Conservation (phyloP, 2,113 vertebrate genomes). For the Oxyura jamaicensis region DNA sequence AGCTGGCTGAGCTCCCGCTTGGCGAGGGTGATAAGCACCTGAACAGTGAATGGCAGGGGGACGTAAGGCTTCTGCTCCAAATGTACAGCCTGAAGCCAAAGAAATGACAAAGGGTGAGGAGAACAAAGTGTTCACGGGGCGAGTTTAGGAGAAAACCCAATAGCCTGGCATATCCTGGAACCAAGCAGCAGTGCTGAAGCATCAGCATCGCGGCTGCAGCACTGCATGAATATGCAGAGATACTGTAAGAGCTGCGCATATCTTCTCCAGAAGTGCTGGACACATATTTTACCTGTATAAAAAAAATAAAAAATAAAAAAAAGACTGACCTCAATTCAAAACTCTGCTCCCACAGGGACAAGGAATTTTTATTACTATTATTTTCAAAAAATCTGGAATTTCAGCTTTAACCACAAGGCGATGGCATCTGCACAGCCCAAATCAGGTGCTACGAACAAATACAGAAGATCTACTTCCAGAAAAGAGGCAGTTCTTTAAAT, state of each 20-base stretch:
- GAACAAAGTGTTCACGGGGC: neutral
- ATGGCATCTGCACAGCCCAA: neutral
- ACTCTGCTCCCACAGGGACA: neutral
- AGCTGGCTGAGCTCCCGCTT: neutral
- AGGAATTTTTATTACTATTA: neutral
- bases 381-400: neutral
- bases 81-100: neutral
- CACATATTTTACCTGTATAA: neutral
- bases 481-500: neutral
- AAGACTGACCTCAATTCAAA: neutral
- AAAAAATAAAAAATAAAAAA: neutral
- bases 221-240: neutral
- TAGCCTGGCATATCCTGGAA: neutral
- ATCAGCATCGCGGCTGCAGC: neutral
- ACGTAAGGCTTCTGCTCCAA: neutral
- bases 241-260: neutral
- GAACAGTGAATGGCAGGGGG: neutral
- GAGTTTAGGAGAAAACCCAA: neutral
- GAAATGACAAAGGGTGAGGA: neutral
- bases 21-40: neutral
- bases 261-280: neutral
- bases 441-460: neutral
- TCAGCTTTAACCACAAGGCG: neutral
- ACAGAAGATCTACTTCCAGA: neutral
- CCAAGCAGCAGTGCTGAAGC: neutral